Percentiles rank a stretch among this genome's conserved stretches.
Conservation (phyloP, 2,797 vertebrate species). For the Fistularia tabacaria region DNA sequence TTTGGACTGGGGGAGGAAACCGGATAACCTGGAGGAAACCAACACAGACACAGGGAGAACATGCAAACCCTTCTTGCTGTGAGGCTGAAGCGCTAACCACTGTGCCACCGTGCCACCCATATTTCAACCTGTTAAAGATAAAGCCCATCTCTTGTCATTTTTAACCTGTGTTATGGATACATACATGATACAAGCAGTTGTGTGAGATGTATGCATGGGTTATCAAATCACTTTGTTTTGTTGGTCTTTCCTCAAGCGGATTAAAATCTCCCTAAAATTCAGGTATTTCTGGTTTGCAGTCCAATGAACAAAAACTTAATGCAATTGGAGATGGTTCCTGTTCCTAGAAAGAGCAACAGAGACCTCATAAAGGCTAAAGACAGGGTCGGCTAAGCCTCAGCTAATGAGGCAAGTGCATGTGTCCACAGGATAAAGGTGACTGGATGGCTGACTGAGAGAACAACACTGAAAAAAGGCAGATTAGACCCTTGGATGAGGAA, state of each 20-base stretch:
- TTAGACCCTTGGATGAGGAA: constrained; percentile 66
- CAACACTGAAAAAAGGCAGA: constrained; percentile 61
- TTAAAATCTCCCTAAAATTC: constrained; percentile 68
- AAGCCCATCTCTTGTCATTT: too few relatives aligned
- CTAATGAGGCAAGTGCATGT: constrained; percentile 70
- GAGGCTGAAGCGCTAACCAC: too few relatives aligned
- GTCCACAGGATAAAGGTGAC: constrained; percentile 50
- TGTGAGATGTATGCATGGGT: constrained; percentile 44
- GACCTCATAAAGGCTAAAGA: constrained; percentile 60
- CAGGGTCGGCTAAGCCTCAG: constrained; percentile 57
- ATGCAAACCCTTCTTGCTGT: too few relatives aligned
- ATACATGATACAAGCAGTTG: background rate
- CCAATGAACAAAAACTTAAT: constrained; percentile 62
- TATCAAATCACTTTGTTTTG: constrained; percentile 56
- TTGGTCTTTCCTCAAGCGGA: constrained; percentile 68
- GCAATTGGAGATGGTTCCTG: constrained; percentile 61
- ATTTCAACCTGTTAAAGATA: too few relatives aligned
- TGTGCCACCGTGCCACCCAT: too few relatives aligned
- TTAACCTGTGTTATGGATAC: too few relatives aligned
- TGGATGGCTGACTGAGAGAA: constrained; percentile 60
- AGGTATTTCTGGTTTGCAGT: constrained; percentile 67
- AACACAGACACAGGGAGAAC: too few relatives aligned
- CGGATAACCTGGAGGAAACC: too few relatives aligned
- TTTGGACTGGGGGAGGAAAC: too few relatives aligned
- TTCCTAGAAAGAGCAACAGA: constrained; percentile 70